Percentiles rank a stretch among this genome's conserved stretches.
Conservation (phyloP, 1,140 invertebrate species). For the Marisa cornuarietis region DNA sequence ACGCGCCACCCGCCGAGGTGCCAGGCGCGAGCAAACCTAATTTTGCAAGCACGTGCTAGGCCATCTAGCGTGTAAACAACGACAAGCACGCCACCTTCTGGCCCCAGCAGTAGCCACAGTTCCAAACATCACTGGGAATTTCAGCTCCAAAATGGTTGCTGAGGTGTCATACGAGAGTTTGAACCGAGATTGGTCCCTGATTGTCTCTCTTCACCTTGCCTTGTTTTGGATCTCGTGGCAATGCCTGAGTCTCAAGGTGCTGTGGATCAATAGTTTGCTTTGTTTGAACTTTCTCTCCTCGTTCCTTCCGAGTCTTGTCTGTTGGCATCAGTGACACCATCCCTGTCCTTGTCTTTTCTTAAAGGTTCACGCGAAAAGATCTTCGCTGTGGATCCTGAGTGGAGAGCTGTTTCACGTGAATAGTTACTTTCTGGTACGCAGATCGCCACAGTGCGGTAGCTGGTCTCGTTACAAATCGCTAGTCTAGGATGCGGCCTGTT, state of each 20-base stretch:
- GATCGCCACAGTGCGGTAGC: too few relatives aligned
- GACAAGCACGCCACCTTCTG: constrained; percentile 25
- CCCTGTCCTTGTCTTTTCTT: too few relatives aligned
- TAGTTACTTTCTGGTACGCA: too few relatives aligned
- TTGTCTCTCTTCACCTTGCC: constrained; percentile 20
- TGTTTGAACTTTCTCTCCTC: neutral
- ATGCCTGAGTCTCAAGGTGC: too few relatives aligned
- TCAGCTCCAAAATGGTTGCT: constrained; percentile 25
- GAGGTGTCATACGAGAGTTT: constrained; percentile 26
- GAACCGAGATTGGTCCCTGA: constrained; percentile 30
- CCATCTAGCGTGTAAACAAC: constrained; percentile 26
- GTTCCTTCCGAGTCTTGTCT: too few relatives aligned
- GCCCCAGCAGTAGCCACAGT: constrained; percentile 14
- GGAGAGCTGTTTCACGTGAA: too few relatives aligned
- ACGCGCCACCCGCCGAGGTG: constrained; percentile 16
- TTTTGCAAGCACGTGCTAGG: constrained; percentile 22
- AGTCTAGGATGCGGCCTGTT: too few relatives aligned
- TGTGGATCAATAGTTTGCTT: constrained; percentile 2
- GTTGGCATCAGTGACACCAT: too few relatives aligned
- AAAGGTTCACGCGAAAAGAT: too few relatives aligned
- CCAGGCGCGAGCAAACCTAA: constrained; percentile 26
- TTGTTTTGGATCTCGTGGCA: constrained; percentile 6
- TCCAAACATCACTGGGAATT: constrained; percentile 23
- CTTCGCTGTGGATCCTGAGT: too few relatives aligned
- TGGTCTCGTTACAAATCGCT: too few relatives aligned